Percentiles rank a stretch among this genome's conserved stretches.
These are phyloP conservation scores for Heterohyrax brucei DNA, from an alignment of 2,797 vertebrate genomes.

Conservation along the genomic window DNA sequence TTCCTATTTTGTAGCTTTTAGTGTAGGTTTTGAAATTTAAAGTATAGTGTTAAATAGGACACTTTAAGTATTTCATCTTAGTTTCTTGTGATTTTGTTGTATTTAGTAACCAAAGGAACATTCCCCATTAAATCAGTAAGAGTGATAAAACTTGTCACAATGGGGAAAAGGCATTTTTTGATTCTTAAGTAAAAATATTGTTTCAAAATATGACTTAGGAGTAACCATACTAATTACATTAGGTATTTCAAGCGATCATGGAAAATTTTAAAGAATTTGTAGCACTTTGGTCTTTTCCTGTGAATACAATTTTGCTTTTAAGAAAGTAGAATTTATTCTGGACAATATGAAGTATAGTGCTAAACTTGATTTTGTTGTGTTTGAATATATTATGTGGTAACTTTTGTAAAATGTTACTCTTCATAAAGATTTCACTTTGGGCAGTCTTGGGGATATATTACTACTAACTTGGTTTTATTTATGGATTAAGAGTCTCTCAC, in stretches of 20 bases:
- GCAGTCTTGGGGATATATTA: conserved; percentile 82
- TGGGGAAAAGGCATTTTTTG: conserved; percentile 71
- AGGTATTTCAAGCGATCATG: conserved; percentile 78
- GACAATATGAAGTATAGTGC: conserved; percentile 81
- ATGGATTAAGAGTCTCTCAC: conserved; percentile 85
- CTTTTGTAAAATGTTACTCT: conserved; percentile 84
- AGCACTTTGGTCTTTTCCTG: conserved; percentile 86
- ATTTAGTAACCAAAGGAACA: conserved; percentile 86
- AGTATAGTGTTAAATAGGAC: conserved; percentile 83
- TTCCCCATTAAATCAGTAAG: conserved; percentile 80
- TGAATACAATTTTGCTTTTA: conserved; percentile 83
- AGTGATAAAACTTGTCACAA: conserved; percentile 71
- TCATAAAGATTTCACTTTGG: conserved; percentile 83
- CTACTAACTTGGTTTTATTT: conserved; percentile 82
- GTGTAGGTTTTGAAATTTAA: conserved; percentile 83
- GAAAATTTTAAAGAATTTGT: conserved; percentile 79
- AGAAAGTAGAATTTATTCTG: conserved; percentile 86
- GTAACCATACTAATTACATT: conserved; percentile 67
- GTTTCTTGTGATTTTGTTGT: conserved; percentile 80
- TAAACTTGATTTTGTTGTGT: conserved; percentile 85
- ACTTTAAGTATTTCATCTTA: conserved; percentile 78
- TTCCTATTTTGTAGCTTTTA: conserved; percentile 79
- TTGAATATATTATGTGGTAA: conserved; percentile 83
- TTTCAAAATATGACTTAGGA: conserved; percentile 75
- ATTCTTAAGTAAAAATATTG: conserved; percentile 68